Conservation (phyloP, 2,888 invertebrate species). For the Meteorus cinctellus region DNA sequence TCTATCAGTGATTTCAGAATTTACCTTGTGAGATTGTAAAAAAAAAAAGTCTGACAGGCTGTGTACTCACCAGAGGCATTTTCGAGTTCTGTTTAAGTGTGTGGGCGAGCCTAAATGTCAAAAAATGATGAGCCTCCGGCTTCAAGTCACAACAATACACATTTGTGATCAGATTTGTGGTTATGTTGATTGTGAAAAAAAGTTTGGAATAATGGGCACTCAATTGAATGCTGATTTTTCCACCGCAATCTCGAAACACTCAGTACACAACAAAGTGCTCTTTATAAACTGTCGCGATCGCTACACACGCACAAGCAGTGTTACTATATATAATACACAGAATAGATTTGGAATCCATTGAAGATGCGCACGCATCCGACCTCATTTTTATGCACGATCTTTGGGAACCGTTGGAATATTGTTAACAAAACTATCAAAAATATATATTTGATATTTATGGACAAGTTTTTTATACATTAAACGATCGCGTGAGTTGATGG, state of each 20-base stretch:
- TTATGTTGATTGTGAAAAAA: neutral
- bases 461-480: neutral
- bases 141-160: conserved; percentile 27
- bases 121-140: conserved; percentile 10
- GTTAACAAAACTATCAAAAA: neutral
- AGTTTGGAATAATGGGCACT: neutral
- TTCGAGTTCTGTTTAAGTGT: conserved; percentile 64
- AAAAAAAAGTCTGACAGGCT: neutral
- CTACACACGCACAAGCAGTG: too few species aligned
- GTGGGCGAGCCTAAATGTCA: conserved; percentile 29
- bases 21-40: neutral
- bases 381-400: conserved; percentile 24
- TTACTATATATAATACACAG: too few species aligned
- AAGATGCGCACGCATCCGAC: conserved; percentile 47
- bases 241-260: neutral
- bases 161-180: neutral
- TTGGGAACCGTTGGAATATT: neutral
- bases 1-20: neutral
- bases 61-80: conserved; percentile 65
- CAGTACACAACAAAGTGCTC: neutral
- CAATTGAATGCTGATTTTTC: too few species aligned
- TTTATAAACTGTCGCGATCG: neutral
- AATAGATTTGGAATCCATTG: conserved; percentile 45
- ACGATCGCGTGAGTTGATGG: neutral
- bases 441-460: too few species aligned